Evolutionary conservation across 1,140 invertebrate species (phyloP).

Genomic region (Ptiloglossa arizonensis): DNA sequence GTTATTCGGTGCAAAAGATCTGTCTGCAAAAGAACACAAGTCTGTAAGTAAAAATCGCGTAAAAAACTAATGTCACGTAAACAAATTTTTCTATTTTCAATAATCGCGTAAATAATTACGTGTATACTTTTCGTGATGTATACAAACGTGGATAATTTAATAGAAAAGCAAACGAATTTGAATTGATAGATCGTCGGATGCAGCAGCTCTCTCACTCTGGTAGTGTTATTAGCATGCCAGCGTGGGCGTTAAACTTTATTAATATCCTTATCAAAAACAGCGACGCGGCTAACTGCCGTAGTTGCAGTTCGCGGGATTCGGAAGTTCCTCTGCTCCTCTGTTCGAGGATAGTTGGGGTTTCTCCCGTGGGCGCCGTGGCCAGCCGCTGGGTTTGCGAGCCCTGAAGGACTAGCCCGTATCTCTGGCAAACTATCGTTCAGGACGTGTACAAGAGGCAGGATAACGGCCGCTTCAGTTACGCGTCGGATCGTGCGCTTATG

Average conservation of each 20-base stretch:
- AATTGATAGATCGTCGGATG: background rate
- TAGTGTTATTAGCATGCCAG: conserved; percentile 20
- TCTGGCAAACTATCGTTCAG: conserved; percentile 73
- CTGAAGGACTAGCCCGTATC: conserved; percentile 75
- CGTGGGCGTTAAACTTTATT: conserved; percentile 73
- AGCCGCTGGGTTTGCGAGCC: conserved; percentile 72
- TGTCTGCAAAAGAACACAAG: too few relatives aligned
- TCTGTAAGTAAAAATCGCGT: too few relatives aligned
- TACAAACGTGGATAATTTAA: too few relatives aligned
- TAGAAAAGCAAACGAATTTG: background rate
- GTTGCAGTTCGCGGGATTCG: conserved; percentile 68
- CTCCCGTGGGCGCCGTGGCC: conserved; percentile 75
- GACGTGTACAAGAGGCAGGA: conserved; percentile 64
- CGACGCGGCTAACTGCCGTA: conserved; percentile 68
- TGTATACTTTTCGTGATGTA: too few relatives aligned
- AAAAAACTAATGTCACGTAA: too few relatives aligned
- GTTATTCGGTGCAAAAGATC: too few relatives aligned
- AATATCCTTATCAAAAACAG: conserved; percentile 78
- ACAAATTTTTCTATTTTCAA: too few relatives aligned
- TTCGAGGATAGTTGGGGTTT: conserved; percentile 69
- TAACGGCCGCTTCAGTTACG: conserved; percentile 59
- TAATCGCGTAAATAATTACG: too few relatives aligned
- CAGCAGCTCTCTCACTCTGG: background rate
- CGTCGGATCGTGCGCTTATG: conserved; percentile 38
- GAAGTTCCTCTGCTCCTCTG: conserved; percentile 65